Base-by-base conservation (phyloP, 1,140 invertebrate genomes). In the Trypoxylus dichotomus region DNA sequence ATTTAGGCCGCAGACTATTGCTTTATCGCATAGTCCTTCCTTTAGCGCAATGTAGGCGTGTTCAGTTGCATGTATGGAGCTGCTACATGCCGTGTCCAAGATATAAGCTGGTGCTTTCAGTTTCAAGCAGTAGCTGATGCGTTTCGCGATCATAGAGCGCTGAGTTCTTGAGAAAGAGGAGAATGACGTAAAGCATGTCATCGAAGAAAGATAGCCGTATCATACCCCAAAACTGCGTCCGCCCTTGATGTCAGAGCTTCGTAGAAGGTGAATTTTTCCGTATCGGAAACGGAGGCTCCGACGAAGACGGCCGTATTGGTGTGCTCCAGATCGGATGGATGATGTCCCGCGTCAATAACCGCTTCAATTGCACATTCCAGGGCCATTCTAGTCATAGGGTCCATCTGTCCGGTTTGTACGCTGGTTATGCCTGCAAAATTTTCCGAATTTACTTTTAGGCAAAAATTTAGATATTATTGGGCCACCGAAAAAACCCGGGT, bases 61-160 rank as follows among this genome's bases (percentile, higher is more conserved):
- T 82, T 96, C 92, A 13, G 98, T 82, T 0, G 96, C 96, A 78
- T 93, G 91, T 75, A 96, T 88, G 77, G 95, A 96, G 29, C 96
- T 97, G 63, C 94, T 96, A 87, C 96, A 98, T 8, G 96, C 95
- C 11, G 95, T 94, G 83, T 98, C 97, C 1, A 97, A 88, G 6
- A 93, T 87, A 85, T 93, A 94, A 73, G 95, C 96, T 0, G 96
- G 96, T 37, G 93, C 93, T 78, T 89, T 90, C 0, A 91, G 83
- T 73, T 92, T 92, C 10, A 94, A 82, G 85, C 89, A 91, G 78
- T 93, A 94, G 0, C 95, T 97, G 37, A 98, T 90, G 74, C 97
- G 90, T 84, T 98, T 97, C 0, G 96, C 93, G 85, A 98, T 90
- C 95, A 98, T 97, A 8, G 95, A 94, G 77, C 77, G 29, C 1